Conservation (phyloP, 1,140 invertebrate genomes). For the Medauroidea extradentata region DNA sequence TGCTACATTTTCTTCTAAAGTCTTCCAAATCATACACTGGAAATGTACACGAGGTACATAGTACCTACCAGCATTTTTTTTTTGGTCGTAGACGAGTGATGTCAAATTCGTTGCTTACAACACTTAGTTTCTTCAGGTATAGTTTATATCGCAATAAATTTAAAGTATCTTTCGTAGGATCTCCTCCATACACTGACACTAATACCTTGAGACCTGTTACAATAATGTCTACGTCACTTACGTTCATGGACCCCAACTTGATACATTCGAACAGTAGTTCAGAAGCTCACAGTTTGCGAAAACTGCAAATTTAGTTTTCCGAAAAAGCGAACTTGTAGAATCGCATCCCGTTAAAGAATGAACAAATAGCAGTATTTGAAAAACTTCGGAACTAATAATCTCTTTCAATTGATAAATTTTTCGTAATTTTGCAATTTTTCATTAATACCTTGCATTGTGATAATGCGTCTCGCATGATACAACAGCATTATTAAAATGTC, state of each 20-base stretch:
- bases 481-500: conserved; percentile 9
- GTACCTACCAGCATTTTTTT: conserved; percentile 18
- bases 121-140: conserved; percentile 6
- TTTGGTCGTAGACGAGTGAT: conserved; percentile 20
- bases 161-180: background rate
- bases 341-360: conserved; percentile 6
- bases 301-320: conserved; percentile 4
- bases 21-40: conserved; percentile 14
- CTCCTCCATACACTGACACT: conserved; percentile 6
- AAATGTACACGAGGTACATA: conserved; percentile 18
- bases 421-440: background rate
- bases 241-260: background rate
- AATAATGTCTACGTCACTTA: background rate
- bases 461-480: background rate
- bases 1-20: background rate
- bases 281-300: background rate
- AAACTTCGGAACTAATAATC: background rate
- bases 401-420: conserved; percentile 3
- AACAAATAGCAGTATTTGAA: background rate
- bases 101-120: conserved; percentile 15
- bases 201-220: background rate
- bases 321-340: conserved; percentile 4
- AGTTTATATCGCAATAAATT: conserved; percentile 1
- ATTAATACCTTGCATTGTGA: conserved; percentile 1
- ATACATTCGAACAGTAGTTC: background rate